Evolutionary conservation across 2,113 vertebrate genomes (phyloP).

Genomic region (Pseudopipra pipra): DNA sequence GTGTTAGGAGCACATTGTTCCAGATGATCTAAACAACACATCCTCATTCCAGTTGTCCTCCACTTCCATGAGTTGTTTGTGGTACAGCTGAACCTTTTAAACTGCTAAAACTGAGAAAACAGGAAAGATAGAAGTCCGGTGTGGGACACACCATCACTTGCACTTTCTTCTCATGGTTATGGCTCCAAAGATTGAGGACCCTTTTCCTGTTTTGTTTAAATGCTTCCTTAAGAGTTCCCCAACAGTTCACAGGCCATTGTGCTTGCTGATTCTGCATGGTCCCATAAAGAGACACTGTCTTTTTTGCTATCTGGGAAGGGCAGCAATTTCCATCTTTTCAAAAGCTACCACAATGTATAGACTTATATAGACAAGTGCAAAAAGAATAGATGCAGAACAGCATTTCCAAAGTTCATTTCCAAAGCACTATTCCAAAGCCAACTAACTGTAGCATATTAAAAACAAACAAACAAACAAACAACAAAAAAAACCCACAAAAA

Average conservation of each 20-base stretch:
- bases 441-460: background rate
- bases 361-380: background rate
- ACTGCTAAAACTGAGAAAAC: background rate
- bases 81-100: background rate
- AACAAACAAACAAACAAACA: background rate
- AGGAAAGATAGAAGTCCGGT: background rate
- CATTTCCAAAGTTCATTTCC: background rate
- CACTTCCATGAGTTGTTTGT: background rate
- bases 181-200: background rate
- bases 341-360: background rate
- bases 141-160: background rate
- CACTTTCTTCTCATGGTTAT: slow-evolving; percentile 25
- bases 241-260: slow-evolving; percentile 19
- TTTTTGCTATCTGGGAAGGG: background rate
- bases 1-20: background rate
- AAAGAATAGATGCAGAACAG: background rate
- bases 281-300: background rate
- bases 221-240: slow-evolving; percentile 18
- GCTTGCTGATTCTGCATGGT: background rate
- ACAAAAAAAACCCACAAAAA: background rate
- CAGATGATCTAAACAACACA: background rate
- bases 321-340: background rate
- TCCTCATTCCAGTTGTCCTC: background rate
- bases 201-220: slow-evolving; percentile 54
- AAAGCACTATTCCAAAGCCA: background rate